A percentile compares a stretch with the other conserved stretches of the same genome.
phyloP scores from a whole-genome alignment of 2,888 invertebrate species.

The Chorisops tibialis region DNA sequence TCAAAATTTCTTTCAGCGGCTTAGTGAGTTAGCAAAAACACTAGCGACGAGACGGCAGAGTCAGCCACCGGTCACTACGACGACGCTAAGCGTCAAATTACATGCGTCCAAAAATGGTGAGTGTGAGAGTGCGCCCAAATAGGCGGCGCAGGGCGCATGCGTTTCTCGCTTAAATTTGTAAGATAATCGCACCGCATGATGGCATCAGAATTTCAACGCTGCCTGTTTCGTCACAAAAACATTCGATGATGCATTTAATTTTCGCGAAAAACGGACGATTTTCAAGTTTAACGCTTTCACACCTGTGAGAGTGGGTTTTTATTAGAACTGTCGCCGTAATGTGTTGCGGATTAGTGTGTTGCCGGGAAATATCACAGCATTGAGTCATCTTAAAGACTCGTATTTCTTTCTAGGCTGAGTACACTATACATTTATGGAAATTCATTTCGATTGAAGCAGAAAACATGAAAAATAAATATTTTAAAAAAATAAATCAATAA shows the following conservation, averaged over 20 bases:
- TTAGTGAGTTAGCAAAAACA: neutral
- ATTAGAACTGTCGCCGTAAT: no score
- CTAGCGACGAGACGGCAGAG: neutral
- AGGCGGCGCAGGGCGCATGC: constrained; percentile 22
- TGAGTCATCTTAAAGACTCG: no score
- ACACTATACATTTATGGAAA: no score
- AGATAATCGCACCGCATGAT: neutral
- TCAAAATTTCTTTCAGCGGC: neutral
- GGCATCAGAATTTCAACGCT: neutral
- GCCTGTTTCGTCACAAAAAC: neutral
- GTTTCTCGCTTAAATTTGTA: neutral
- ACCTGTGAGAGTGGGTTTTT: no score
- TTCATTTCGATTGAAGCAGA: no score
- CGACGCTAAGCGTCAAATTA: constrained; percentile 47
- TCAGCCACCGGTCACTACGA: neutral
- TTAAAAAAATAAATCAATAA: no score
- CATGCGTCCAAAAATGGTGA: constrained; percentile 52
- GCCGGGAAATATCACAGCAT: no score
- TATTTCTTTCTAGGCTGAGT: no score
- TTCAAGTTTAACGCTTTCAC: no score
- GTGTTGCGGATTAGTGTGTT: no score
- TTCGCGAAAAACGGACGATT: neutral
- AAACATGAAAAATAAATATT: no score
- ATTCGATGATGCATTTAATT: neutral
- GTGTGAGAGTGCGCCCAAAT: constrained; percentile 28